phyloP scores from a whole-genome alignment of 1,140 invertebrate species.

The Drosophila kurseongensis region DNA sequence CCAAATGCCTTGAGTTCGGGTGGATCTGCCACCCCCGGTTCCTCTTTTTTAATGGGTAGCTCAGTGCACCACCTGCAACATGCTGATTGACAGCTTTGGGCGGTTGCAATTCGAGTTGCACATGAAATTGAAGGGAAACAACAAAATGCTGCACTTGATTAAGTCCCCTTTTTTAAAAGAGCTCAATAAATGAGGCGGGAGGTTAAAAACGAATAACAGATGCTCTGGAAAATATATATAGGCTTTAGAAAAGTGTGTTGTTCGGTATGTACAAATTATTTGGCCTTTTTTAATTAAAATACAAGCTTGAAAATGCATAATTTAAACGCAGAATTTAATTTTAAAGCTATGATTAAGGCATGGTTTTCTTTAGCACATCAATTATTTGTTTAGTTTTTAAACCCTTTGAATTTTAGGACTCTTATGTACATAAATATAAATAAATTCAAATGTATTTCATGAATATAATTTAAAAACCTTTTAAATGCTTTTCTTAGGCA shows the following conservation, averaged over 20 bases:
- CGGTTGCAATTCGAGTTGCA: constrained; percentile 46
- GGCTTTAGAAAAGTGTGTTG: no score
- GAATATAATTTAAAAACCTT: no score
- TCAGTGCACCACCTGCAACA: constrained; percentile 51
- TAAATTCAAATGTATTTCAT: no score
- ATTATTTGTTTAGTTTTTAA: no score
- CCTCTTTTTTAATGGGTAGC: constrained; percentile 2
- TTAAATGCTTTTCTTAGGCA: no score
- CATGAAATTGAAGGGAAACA: constrained; percentile 49
- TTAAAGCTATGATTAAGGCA: no score
- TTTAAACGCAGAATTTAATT: no score
- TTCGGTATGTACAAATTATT: not conserved
- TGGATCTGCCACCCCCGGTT: constrained; percentile 22
- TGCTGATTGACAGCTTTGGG: constrained; percentile 55
- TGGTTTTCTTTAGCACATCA: no score
- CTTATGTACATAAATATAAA: no score
- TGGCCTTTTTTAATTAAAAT: no score
- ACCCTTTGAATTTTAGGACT: no score
- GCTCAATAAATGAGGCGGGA: not conserved
- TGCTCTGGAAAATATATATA: not conserved
- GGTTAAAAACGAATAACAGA: not conserved
- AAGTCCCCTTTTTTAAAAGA: constrained; percentile 21
- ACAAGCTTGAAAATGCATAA: no score
- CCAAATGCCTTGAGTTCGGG: constrained; percentile 33
- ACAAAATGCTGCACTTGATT: constrained; percentile 57